Evolutionary conservation across 2,113 vertebrate species (phyloP).

Genomic region (Pagrus major): DNA sequence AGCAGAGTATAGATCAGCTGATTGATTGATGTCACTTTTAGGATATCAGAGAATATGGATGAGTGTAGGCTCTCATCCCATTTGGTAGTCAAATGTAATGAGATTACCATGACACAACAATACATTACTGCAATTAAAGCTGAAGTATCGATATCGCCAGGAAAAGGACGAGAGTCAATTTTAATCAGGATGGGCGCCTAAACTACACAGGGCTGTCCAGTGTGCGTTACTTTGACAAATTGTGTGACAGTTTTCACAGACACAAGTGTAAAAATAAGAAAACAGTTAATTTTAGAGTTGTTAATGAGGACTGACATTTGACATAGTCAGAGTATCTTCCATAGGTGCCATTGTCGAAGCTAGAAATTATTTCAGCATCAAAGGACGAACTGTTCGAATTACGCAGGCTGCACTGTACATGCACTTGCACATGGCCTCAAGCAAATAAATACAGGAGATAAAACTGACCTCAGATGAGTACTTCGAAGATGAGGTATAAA

Average conservation of each 20-base stretch:
- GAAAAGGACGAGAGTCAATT: slow-evolving; percentile 71
- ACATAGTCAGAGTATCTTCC: slow-evolving; percentile 24
- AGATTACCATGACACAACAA: slow-evolving; percentile 77
- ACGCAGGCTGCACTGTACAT: not conserved
- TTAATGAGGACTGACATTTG: slow-evolving; percentile 39
- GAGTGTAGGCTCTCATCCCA: slow-evolving; percentile 46
- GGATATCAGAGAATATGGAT: slow-evolving; percentile 75
- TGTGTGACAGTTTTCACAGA: slow-evolving; percentile 39
- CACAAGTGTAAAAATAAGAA: slow-evolving; percentile 33
- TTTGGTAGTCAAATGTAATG: slow-evolving; percentile 80
- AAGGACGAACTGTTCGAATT: slow-evolving; percentile 16
- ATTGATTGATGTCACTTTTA: slow-evolving; percentile 74
- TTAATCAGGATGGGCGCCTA: slow-evolving; percentile 63
- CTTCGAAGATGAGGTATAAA: slow-evolving; percentile 55
- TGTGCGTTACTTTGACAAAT: slow-evolving; percentile 59
- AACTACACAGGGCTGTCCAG: slow-evolving; percentile 37
- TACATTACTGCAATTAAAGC: slow-evolving; percentile 77
- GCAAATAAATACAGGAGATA: slow-evolving; percentile 43
- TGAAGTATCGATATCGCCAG: slow-evolving; percentile 74
- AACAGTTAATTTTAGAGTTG: slow-evolving; percentile 30
- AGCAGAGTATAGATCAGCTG: slow-evolving; percentile 72
- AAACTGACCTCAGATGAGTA: slow-evolving; percentile 35
- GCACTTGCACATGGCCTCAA: not conserved
- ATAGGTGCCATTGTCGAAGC: slow-evolving; percentile 27
- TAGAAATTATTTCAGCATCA: slow-evolving; percentile 23